Percentiles rank a stretch among this genome's conserved stretches.
Evolutionary conservation across 2,113 vertebrate species (phyloP).

Genomic region (Chaenocephalus aceratus): DNA sequence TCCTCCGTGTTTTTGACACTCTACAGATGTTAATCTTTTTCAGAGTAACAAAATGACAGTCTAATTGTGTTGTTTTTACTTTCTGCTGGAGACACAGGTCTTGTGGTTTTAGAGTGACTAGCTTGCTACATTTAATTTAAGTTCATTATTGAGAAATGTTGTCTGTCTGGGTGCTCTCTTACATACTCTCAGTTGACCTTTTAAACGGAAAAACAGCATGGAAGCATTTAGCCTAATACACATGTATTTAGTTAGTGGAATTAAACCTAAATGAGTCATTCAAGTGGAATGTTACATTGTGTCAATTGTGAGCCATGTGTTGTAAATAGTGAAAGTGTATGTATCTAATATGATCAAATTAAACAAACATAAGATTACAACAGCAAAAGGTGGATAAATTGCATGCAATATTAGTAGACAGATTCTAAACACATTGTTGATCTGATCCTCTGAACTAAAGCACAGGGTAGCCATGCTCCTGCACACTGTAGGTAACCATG

Average conservation of each 20-base stretch:
- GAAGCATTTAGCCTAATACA: constrained; percentile 61
- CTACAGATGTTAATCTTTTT: neutral
- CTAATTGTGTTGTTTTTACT: constrained; percentile 22
- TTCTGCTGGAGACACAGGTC: constrained; percentile 34
- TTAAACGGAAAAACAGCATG: constrained; percentile 39
- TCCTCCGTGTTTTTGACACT: neutral
- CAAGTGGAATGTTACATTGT: constrained; percentile 16
- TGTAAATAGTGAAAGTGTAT: neutral
- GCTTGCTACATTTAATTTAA: constrained; percentile 56
- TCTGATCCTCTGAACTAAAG: neutral
- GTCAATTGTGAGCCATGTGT: constrained; percentile 20
- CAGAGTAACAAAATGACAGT: neutral
- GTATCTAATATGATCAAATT: too few species aligned
- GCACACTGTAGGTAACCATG: constrained; percentile 56
- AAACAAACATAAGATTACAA: neutral
- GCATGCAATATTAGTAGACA: neutral
- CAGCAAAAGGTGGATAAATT: neutral
- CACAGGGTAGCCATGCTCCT: constrained; percentile 8
- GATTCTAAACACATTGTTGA: constrained; percentile 1
- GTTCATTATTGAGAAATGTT: constrained; percentile 27
- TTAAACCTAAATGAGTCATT: constrained; percentile 46
- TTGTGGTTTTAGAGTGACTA: constrained; percentile 47
- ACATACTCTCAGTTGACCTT: constrained; percentile 35
- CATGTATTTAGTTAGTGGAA: constrained; percentile 50
- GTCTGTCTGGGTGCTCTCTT: constrained; percentile 35